Percentiles rank a stretch among this genome's conserved stretches.
Evolutionary conservation across 2,888 invertebrate genomes (phyloP).

Genomic region (Caenorhabditis drosophilae): DNA sequence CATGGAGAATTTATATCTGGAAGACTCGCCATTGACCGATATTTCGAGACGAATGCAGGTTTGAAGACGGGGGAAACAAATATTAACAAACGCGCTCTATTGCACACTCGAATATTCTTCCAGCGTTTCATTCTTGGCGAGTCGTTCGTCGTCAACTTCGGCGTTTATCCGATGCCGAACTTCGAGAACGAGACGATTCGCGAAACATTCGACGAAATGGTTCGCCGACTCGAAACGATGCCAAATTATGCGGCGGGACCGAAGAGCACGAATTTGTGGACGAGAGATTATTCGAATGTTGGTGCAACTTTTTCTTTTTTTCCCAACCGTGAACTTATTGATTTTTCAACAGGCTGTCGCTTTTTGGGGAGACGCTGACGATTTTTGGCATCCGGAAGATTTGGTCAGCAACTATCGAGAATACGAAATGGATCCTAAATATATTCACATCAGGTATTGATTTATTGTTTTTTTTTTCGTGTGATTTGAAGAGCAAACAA

Average conservation of each 20-base stretch:
- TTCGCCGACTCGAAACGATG: constrained; percentile 54
- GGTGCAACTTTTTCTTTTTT: too few relatives aligned
- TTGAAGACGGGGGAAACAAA: too few relatives aligned
- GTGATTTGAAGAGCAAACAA: constrained; percentile 5
- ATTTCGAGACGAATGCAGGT: constrained; percentile 64
- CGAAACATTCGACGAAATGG: constrained; percentile 55
- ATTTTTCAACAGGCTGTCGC: constrained; percentile 40
- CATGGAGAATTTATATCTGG: constrained; percentile 66
- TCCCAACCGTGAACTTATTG: background rate
- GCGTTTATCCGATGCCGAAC: constrained; percentile 58
- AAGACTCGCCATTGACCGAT: constrained; percentile 62
- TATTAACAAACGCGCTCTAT: too few relatives aligned
- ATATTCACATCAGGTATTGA: constrained; percentile 39
- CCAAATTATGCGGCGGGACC: constrained; percentile 51
- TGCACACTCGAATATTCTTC: background rate
- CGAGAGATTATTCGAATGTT: constrained; percentile 56
- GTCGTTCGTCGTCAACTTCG: constrained; percentile 66
- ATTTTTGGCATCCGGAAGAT: constrained; percentile 51
- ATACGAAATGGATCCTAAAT: constrained; percentile 48
- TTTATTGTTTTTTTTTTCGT: constrained; percentile 13
- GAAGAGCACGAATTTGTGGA: constrained; percentile 60
- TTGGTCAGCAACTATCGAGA: constrained; percentile 60
- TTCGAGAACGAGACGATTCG: constrained; percentile 56
- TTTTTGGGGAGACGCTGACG: constrained; percentile 63
- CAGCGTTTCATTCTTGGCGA: constrained; percentile 61